A percentile compares a stretch with the other conserved stretches of the same genome.
Evolutionary conservation across 2,113 vertebrate genomes (phyloP).

Genomic region (human (Homo sapiens)): DNA sequence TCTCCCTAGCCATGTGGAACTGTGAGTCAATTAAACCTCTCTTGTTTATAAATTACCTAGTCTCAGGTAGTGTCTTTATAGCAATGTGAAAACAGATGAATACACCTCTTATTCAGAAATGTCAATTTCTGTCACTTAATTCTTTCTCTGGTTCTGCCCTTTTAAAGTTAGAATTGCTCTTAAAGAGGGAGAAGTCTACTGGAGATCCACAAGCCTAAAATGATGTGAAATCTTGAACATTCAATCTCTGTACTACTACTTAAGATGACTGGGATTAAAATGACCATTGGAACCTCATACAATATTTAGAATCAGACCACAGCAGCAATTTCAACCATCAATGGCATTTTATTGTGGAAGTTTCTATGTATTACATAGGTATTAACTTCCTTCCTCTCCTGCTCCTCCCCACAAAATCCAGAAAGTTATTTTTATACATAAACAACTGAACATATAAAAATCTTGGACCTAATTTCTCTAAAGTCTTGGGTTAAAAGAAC

Average conservation of each 20-base stretch:
- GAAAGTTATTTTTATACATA: neutral
- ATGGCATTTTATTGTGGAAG: slow-evolving; percentile 55
- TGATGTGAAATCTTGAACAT: neutral
- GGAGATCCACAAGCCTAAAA: neutral
- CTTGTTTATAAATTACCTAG: too few species aligned
- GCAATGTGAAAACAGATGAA: too few species aligned
- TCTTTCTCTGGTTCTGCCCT: neutral
- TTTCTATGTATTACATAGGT: slow-evolving; percentile 32
- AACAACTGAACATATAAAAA: slow-evolving; percentile 9
- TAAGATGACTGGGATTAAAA: neutral
- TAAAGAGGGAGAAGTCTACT: neutral
- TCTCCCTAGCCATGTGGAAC: too few species aligned
- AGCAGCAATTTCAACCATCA: slow-evolving; percentile 12
- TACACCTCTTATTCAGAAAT: neutral
- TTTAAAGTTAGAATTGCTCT: neutral
- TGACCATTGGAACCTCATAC: neutral
- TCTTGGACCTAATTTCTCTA: neutral
- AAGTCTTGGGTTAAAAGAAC: neutral
- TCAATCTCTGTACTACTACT: neutral
- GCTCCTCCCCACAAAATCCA: neutral
- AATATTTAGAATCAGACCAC: slow-evolving; percentile 16
- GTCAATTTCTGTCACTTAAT: rapidly evolving
- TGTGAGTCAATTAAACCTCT: too few species aligned
- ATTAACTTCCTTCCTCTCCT: slow-evolving; percentile 8
- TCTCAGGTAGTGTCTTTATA: too few species aligned